Evolutionary conservation across 2,888 invertebrate species (phyloP).

Genomic region (Hypomecis punctinalis): DNA sequence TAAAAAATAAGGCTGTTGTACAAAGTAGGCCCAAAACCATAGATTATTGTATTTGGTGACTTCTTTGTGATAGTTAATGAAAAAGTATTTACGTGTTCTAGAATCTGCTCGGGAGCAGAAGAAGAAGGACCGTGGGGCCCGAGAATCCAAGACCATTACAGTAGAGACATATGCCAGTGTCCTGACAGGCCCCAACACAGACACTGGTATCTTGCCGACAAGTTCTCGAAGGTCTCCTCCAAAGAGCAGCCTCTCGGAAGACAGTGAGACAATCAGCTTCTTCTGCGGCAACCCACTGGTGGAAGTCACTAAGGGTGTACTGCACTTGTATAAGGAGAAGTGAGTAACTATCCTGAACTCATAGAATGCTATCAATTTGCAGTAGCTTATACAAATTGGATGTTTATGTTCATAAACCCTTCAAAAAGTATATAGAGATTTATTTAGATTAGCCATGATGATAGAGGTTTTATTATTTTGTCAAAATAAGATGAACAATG

Average conservation of each 20-base stretch:
- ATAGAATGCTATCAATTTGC: no score
- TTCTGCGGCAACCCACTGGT: slow-evolving; percentile 98
- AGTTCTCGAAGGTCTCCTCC: slow-evolving; percentile 86
- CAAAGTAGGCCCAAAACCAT: no score
- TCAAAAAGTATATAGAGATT: no score
- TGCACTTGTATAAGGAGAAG: slow-evolving; percentile 99
- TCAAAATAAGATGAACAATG: no score
- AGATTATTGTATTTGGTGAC: neutral
- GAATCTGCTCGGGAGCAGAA: slow-evolving; percentile 76
- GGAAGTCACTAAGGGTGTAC: slow-evolving; percentile 97
- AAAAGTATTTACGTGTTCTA: slow-evolving; percentile 34
- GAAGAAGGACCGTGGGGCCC: slow-evolving; percentile 87
- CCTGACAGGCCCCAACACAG: slow-evolving; percentile 80
- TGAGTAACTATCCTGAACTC: slow-evolving; percentile 68
- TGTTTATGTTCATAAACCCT: no score
- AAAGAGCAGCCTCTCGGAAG: slow-evolving; percentile 63
- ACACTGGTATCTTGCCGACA: slow-evolving; percentile 85
- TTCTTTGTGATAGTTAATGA: neutral
- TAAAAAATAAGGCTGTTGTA: no score
- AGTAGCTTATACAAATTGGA: no score
- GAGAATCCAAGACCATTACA: slow-evolving; percentile 89
- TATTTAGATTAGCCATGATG: no score
- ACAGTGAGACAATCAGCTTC: slow-evolving; percentile 88
- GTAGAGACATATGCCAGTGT: slow-evolving; percentile 92
- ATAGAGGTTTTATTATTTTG: no score